Base-by-base conservation (phyloP, 2,113 vertebrate species). In the Pampusana beccarii region DNA sequence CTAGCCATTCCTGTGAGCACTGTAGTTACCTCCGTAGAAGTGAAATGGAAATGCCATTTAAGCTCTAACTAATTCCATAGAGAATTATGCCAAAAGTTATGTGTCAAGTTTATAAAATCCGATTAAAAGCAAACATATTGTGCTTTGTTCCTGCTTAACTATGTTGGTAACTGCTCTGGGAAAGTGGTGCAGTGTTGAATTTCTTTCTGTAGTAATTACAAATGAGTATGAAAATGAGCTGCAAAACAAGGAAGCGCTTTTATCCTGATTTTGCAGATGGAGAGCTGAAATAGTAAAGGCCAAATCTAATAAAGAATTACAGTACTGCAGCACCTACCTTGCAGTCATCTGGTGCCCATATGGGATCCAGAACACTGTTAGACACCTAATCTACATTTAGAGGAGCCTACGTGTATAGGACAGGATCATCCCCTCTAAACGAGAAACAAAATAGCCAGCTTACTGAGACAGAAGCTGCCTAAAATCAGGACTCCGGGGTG, bases 251-350 rank as follows among this genome's bases (percentile, higher is more conserved):
- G 54, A 94, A 92, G 72, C 66, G 80, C 73, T 96, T 95, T 95
- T 81, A 94, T 97, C 77, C 84, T 50, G 14, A 42, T 91, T 84
- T 91, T 81, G 25, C 93, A 96, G 92, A 93, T 93, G 91, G 86
- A 79, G 86, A 95, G 69, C 80, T 91, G 91, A 93, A 92, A 74
- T 51, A 73, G 60, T 91, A 91, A 95, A 95, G 89, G 92, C 86
- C 95, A 96, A 92, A 92, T 78, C 89, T 95, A 93, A 97, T 94
- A 92, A 96, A 93, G 88, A 88, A 96, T 86, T 92, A 93, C 40
- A 92, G 67, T 83, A 56, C 72, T 86, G 72, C 75, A 92, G 80
- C 90, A 88, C 67, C 81, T 93, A 80, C 54, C 95, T 97, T 80
- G 67, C 86, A 86, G 51, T 88, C 83, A 78, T 95, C 88, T 95